Conservation (phyloP, 2,888 invertebrate species). For the Danaus chrysippus region DNA sequence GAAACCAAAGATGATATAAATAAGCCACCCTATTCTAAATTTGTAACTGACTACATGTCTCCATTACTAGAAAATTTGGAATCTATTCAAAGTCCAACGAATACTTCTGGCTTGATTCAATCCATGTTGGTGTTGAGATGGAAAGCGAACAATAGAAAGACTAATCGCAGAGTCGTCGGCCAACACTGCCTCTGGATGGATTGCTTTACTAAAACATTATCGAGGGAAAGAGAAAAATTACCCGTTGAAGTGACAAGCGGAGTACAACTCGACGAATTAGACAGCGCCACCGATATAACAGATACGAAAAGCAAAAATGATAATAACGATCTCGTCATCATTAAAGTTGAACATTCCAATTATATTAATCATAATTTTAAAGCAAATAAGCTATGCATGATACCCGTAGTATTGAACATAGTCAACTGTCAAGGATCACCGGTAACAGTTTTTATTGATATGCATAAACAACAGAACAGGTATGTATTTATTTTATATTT, state of each 20-base stretch:
- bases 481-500: conserved; percentile 43
- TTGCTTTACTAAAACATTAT: conserved; percentile 76
- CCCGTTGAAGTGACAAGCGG: conserved; percentile 51
- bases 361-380: conserved; percentile 82
- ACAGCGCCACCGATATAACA: conserved; percentile 43
- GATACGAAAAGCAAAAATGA: conserved; percentile 46
- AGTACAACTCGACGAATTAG: conserved; percentile 60
- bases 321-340: conserved; percentile 77
- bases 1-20: conserved; percentile 46
- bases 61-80: conserved; percentile 32
- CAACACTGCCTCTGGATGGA: conserved; percentile 84
- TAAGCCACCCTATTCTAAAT: conserved; percentile 36
- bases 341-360: conserved; percentile 79
- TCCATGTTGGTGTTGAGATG: conserved; percentile 74
- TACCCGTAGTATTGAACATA: conserved; percentile 83
- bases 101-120: conserved; percentile 53
- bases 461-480: conserved; percentile 79
- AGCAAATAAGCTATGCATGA: conserved; percentile 79
- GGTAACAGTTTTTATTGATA: conserved; percentile 80
- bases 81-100: conserved; percentile 33
- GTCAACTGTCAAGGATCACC: conserved; percentile 82
- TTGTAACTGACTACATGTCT: conserved; percentile 38
- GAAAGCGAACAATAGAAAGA: conserved; percentile 78
- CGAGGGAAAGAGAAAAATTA: conserved; percentile 57
- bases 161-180: conserved; percentile 80